Base-by-base conservation (phyloP, 2,888 invertebrate species). In the Ceratothoa steindachneri region DNA sequence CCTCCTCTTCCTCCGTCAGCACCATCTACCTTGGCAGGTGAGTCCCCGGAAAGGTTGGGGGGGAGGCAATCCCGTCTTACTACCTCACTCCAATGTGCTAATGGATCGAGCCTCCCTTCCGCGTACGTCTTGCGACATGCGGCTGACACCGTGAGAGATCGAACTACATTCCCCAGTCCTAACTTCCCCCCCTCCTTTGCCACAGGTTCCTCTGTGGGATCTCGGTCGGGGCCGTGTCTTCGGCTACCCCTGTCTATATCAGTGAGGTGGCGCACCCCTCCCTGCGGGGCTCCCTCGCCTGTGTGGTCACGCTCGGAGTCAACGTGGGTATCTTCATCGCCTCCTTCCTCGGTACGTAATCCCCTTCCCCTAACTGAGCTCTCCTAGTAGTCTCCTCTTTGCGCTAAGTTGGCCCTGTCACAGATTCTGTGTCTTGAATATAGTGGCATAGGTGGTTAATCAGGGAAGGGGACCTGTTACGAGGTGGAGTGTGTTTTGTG, bases 11-110 rank as follows among this genome's bases (percentile, higher is more conserved):
- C 31, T 67, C 71, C 19, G 71, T 74, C 9, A 71, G 71, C 30
- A 74, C 71, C 60, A 64, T 74, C 68, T 74, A 74, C 64, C 67
- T 60, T 64, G 74, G 74, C 28, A 74, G 74, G 74, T 74, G 24
- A 29, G 70, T 71, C n/a, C n/a, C n/a, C n/a, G n/a, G n/a, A n/a
- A 19, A 5, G 41, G 52, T 51, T 51, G 52, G 3, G 19, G 19
- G 1, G 15, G 52, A 51, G 19, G 19, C 15, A 51, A 2, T n/a
- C 19, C 19, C 19, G 15, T n/a, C n/a, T n/a, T n/a, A n/a, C n/a
- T n/a, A n/a, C n/a, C n/a, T n/a, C n/a, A n/a, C n/a, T n/a, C n/a
- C n/a, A n/a, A n/a, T n/a, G n/a, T n/a, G n/a, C n/a, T n/a, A n/a
- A n/a, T n/a, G n/a, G n/a, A n/a, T n/a, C n/a, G n/a, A n/a, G n/a